Evolutionary conservation across 2,888 invertebrate genomes (phyloP).

Genomic region (Dromius quadrimaculatus): DNA sequence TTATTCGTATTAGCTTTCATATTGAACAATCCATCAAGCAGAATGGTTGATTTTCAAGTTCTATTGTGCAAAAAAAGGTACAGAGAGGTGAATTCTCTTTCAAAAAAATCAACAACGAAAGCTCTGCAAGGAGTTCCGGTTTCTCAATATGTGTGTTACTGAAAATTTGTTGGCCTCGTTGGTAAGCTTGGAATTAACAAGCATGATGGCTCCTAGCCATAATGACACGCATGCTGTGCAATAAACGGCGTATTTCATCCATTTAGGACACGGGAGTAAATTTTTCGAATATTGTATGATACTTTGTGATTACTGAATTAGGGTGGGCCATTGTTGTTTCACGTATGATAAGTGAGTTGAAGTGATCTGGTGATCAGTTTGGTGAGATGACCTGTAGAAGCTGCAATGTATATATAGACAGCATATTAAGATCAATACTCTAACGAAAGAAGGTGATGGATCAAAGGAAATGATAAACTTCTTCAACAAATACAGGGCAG

Average conservation of each 20-base stretch:
- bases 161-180: slow-evolving; percentile 36
- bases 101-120: slow-evolving; percentile 12
- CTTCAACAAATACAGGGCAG: too few relatives aligned
- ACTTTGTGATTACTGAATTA: too few relatives aligned
- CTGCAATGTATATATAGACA: too few relatives aligned
- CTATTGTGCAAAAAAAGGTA: slow-evolving; percentile 17
- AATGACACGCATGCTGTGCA: slow-evolving; percentile 15
- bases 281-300: too few relatives aligned
- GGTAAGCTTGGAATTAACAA: slow-evolving; percentile 27
- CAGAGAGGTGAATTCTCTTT: slow-evolving; percentile 12
- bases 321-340: too few relatives aligned
- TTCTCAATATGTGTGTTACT: slow-evolving; percentile 27
- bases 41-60: slow-evolving; percentile 16
- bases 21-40: slow-evolving; percentile 9
- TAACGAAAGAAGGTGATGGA: too few relatives aligned
- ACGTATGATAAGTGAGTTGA: too few relatives aligned
- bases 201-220: slow-evolving; percentile 15
- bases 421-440: too few relatives aligned
- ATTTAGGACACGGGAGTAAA: too few relatives aligned
- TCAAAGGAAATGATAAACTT: too few relatives aligned
- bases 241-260: not conserved
- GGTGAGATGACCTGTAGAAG: too few relatives aligned
- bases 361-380: too few relatives aligned
- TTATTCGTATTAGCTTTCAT: not conserved
- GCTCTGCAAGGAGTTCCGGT: slow-evolving; percentile 35